Evolutionary conservation across 2,797 vertebrate genomes (phyloP), one percentile per base, ranked within the genome.

Genomic region (Trematomus bernacchii): DNA sequence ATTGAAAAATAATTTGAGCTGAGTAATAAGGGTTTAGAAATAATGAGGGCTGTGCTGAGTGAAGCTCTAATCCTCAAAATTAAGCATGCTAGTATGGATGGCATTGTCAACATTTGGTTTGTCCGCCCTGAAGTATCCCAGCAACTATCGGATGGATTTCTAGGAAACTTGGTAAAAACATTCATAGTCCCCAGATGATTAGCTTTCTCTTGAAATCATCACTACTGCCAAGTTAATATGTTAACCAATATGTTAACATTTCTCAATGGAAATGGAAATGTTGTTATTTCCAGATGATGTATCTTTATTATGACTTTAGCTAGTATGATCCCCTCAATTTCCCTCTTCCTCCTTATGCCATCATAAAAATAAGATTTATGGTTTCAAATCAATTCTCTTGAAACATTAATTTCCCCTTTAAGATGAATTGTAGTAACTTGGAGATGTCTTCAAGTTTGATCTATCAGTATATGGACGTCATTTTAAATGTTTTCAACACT

Each of bases 1-100:
- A 76, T 33, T 79, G 63, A 80, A 77, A 63, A 59, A 76, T 79
- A 61, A 82, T 85, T 87, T 65, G 47, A 85, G 40, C 43, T 6
- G 63, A 76, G 40, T 78, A 80, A 77, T 76, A 71, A 73, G 53
- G 77, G 73, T 71, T 73, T 51, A 58, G 55, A 73, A 27, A 52
- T 83, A 53, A 80, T 23, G 44, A 73, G n/a, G 42, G n/a, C 53
- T 59, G 55, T 16, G 50, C 0, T 52, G 50, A 67, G 37, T 27
- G 27, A 27, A 3, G 27, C 27, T 27, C 27, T 27, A 27, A 27
- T 27, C 27, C 3, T 27, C 27, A 27, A 27, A 4, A 27, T 27
- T 48, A n/a, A 69, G 3, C 2, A 57, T 19, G 3, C 8, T 15
- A 48, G 40, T 37, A 37, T 23, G 23, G 51, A 62, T 8, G 23